Base-by-base conservation (phyloP, 2,113 vertebrate genomes). In the Gobius niger region DNA sequence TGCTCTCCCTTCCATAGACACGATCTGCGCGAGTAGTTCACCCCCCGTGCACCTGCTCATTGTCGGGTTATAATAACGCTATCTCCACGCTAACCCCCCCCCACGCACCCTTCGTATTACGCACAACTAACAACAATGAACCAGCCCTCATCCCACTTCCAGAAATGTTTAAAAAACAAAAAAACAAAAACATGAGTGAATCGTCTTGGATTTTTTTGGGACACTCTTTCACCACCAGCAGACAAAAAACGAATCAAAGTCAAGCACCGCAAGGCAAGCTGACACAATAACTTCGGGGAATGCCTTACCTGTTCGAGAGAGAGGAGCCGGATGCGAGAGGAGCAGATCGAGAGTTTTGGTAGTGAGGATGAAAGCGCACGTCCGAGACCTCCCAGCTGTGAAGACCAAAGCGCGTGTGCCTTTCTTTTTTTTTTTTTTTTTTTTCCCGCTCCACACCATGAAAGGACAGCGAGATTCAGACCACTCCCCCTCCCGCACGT, bases 401-500 rank as follows among this genome's bases (percentile, higher is more conserved):
- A 82, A 85, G 81, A 85, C 82, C 57, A 81, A 84, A 85, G 82
- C 53, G 85, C 68, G 68, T 53, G 65, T 65, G 19, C 63, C 16
- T 65, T 34, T 34, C 5, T 34, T 2, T 2, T 34, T 34, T 34
- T 34, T 2, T 2, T 34, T 24, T 24, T 34, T 34, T 34, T 34
- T 68, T 44, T 70, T 46, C 51, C 13, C 34, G 34, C 24, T 44
- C 44, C 71, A 71, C 77, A 56, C 76, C 74, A 65, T 13, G 65
- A 68, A 75, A 81, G 66, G 67, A 77, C 73, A 53, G 64, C 44
- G 49, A 74, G 76, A 44, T 42, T 68, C 68, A 82, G 75, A 86
- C 87, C 88, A 76, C 82, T 80, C 86, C 88, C 82, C 78, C 86
- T 81, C 82, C 78, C 86, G 85, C 82, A 62, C 72, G 19, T 63